Conservation (phyloP, 2,113 vertebrate species). For the Tetraodon nigroviridis region DNA sequence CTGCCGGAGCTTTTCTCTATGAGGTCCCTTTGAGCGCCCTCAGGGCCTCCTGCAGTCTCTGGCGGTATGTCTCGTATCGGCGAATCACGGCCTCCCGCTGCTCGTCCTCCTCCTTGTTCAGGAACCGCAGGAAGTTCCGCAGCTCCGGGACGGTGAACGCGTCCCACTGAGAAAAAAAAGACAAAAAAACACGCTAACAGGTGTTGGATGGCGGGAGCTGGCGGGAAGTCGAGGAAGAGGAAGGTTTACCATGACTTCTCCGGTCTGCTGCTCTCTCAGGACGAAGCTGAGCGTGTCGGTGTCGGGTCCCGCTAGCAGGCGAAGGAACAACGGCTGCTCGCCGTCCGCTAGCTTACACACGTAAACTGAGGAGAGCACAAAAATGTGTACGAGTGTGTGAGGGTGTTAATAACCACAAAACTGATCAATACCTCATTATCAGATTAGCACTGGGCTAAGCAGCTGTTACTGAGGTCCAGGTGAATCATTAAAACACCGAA, state of each 20-base stretch:
- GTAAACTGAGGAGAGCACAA: slow-evolving; percentile 75
- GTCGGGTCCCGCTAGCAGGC: slow-evolving; percentile 87
- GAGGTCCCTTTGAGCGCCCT: slow-evolving; percentile 68
- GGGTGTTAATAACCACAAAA: not conserved
- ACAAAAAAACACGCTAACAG: not conserved
- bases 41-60: slow-evolving; percentile 86
- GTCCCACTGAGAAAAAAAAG: slow-evolving; percentile 81
- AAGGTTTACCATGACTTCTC: slow-evolving; percentile 85
- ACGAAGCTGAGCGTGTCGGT: slow-evolving; percentile 88
- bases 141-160: slow-evolving; percentile 93
- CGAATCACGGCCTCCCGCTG: slow-evolving; percentile 77
- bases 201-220: too few species aligned
- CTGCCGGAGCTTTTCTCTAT: slow-evolving; percentile 48
- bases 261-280: slow-evolving; percentile 88
- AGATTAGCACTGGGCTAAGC: too few species aligned
- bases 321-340: slow-evolving; percentile 89
- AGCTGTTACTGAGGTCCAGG: too few species aligned
- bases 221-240: too few species aligned
- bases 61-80: slow-evolving; percentile 81
- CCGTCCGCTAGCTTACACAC: slow-evolving; percentile 88
- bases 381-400: slow-evolving; percentile 38
- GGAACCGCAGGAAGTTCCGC: slow-evolving; percentile 90
- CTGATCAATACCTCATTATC: too few species aligned
- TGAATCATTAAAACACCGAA: too few species aligned
- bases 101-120: slow-evolving; percentile 92